A percentile compares a stretch with the other conserved stretches of the same genome.
Evolutionary conservation across 1,140 invertebrate species (phyloP).

Genomic region (Araneus ventricosus): DNA sequence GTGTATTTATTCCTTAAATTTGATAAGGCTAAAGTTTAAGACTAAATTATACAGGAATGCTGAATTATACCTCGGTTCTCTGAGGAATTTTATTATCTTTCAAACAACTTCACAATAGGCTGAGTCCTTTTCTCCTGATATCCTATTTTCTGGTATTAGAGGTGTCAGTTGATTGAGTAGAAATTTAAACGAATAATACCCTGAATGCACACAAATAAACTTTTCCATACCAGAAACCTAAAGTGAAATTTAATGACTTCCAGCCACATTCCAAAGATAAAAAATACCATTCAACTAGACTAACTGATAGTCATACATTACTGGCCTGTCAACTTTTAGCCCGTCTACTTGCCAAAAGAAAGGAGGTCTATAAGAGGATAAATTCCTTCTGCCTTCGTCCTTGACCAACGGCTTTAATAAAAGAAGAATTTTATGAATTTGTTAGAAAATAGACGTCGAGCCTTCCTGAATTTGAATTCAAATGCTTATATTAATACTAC

Average conservation of each 20-base stretch:
- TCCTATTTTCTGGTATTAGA: neutral
- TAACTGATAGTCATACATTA: neutral
- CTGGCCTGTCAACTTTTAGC: neutral
- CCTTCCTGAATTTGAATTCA: neutral
- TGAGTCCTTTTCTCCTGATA: no score
- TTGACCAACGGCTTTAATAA: conserved; percentile 1
- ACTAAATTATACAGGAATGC: no score
- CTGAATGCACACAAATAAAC: neutral
- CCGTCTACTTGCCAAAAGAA: neutral
- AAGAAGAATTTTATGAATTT: conserved; percentile 12
- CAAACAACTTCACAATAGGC: no score
- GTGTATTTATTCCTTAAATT: no score
- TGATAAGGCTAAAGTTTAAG: no score
- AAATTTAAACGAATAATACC: neutral
- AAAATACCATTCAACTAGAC: neutral
- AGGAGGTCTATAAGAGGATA: neutral
- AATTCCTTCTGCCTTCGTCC: neutral
- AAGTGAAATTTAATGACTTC: conserved; percentile 29
- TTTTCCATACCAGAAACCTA: neutral
- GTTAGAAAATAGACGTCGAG: neutral
- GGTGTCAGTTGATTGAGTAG: neutral
- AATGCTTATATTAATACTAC: neutral
- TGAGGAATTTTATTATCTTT: no score
- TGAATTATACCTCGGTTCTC: no score
- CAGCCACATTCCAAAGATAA: neutral